phyloP scores from a whole-genome alignment of 2,797 vertebrate species.

The Urocyon cinereoargenteus region DNA sequence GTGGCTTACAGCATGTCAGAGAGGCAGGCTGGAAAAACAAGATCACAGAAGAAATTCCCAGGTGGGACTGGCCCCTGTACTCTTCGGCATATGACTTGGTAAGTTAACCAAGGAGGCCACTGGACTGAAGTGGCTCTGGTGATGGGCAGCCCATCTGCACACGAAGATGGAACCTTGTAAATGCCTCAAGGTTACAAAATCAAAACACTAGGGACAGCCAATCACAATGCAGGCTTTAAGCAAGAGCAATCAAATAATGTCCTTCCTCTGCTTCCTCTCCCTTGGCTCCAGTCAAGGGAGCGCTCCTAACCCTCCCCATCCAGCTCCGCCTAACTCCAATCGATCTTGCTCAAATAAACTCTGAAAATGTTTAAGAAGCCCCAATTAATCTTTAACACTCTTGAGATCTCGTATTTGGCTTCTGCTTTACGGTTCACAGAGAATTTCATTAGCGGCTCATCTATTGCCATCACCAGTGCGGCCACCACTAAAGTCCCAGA shows the following conservation, averaged over 20 bases:
- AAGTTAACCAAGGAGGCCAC: neutral
- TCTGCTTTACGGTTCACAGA: neutral
- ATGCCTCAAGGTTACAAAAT: neutral
- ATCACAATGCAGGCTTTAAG: neutral
- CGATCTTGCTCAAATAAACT: neutral
- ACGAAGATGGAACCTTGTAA: neutral
- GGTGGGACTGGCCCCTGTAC: too few species aligned
- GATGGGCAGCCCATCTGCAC: neutral
- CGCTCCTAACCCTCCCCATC: neutral
- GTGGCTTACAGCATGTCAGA: neutral
- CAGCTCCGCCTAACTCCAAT: neutral
- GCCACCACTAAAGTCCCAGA: neutral
- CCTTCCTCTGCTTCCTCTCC: neutral
- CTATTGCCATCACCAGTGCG: neutral
- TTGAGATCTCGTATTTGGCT: neutral
- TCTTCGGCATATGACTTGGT: neutral
- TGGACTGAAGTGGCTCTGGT: neutral
- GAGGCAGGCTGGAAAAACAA: neutral
- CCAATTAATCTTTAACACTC: neutral
- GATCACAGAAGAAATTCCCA: neutral
- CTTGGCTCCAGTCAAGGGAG: neutral
- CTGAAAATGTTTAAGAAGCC: neutral
- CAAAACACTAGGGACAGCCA: neutral
- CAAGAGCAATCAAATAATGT: neutral
- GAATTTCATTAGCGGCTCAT: neutral